Percentiles rank a stretch among this genome's conserved stretches.
These are phyloP conservation scores for Orientallactaga sibirica DNA, from an alignment of 2,797 vertebrate genomes.

Conservation along the genomic window DNA sequence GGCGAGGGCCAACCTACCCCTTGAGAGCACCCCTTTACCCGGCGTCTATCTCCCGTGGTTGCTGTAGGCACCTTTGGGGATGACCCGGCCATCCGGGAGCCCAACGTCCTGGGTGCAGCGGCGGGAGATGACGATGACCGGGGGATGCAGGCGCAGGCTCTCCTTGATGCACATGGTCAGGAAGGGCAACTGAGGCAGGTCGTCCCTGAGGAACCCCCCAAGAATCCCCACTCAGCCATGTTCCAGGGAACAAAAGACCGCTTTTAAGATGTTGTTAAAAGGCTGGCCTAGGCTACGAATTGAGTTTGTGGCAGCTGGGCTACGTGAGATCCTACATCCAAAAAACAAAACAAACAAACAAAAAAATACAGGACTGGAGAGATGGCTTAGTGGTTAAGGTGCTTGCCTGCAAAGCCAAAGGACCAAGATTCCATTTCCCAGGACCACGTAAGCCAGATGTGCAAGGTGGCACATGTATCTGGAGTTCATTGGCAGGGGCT, in stretches of 20 bases:
- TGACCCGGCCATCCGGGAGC: constrained; percentile 87
- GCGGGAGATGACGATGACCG: constrained; percentile 89
- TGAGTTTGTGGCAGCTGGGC: background rate
- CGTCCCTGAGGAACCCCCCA: constrained; percentile 93
- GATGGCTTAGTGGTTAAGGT: too few relatives aligned
- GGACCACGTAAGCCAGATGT: too few relatives aligned
- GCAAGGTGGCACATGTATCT: too few relatives aligned
- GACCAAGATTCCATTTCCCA: too few relatives aligned
- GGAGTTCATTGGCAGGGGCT: too few relatives aligned
- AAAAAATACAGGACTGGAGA: too few relatives aligned
- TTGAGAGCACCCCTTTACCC: background rate
- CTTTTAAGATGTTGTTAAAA: too few relatives aligned
- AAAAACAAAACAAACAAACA: too few relatives aligned
- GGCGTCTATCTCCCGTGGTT: too few relatives aligned
- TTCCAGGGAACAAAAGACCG: background rate
- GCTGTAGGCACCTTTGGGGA: constrained; percentile 90
- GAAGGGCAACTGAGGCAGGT: constrained; percentile 93
- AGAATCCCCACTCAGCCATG: background rate
- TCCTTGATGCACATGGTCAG: constrained; percentile 97
- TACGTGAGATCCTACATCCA: too few relatives aligned
- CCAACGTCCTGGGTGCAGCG: constrained; percentile 89
- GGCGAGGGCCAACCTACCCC: background rate
- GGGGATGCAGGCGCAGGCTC: constrained; percentile 92
- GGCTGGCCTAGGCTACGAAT: background rate
- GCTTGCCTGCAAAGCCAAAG: too few relatives aligned